phyloP scores from a whole-genome alignment of 2,113 vertebrate species.

The Saguinus midas region DNA sequence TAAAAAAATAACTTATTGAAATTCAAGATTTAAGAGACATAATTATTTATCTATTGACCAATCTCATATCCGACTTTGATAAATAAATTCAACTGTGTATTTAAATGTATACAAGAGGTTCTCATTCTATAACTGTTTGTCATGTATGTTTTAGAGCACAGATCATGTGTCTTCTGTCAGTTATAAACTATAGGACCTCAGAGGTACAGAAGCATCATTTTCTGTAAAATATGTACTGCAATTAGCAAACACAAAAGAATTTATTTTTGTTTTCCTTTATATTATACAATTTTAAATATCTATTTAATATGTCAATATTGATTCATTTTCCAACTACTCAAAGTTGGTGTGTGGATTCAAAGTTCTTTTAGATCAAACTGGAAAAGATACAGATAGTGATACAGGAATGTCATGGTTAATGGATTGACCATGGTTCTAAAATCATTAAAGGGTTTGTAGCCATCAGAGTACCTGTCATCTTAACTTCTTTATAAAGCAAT shows the following conservation, averaged over 20 bases:
- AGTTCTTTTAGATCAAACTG: constrained; percentile 40
- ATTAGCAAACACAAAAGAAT: not conserved
- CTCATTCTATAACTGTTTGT: not conserved
- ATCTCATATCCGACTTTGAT: not conserved
- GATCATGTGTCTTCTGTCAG: not conserved
- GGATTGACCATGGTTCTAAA: constrained; percentile 59
- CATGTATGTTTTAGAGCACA: not conserved
- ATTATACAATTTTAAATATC: constrained; percentile 5
- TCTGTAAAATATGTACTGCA: not conserved
- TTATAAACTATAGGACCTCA: not conserved
- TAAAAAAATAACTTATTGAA: not conserved
- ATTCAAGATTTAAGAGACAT: not conserved
- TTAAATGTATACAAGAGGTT: not conserved
- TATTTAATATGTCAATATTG: constrained; percentile 35
- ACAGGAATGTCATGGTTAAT: constrained; percentile 54
- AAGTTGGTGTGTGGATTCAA: constrained; percentile 11
- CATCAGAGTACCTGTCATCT: constrained; percentile 56
- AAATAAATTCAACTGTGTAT: not conserved
- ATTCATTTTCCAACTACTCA: constrained; percentile 46
- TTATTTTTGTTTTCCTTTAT: not conserved
- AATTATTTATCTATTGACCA: not conserved
- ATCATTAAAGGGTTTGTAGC: constrained; percentile 51
- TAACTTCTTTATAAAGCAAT: constrained; percentile 64
- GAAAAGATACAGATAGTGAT: constrained; percentile 27
- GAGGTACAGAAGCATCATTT: not conserved